Base-by-base conservation (phyloP, 2,113 vertebrate species). In the Urocynchramus pylzowi region DNA sequence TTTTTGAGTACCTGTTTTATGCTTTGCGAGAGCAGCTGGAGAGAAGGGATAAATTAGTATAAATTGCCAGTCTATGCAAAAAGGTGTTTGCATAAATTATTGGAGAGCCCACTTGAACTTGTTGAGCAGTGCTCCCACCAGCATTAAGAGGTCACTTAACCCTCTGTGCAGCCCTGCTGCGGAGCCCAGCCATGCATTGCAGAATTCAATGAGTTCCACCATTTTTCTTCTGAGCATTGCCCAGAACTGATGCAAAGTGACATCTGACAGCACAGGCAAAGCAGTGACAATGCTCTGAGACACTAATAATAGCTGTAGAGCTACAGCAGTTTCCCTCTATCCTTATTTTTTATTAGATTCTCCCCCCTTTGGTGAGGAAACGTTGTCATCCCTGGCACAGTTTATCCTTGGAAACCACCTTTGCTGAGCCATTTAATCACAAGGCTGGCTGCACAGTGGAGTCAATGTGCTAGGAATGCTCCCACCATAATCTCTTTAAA, bases 231-330 rank as follows among this genome's bases (percentile, higher is more conserved):
- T 17, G 89, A 76, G 84, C 74, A 2, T 71, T 77, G 87, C 91
- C 95, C 94, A 92, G 96, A 95, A 91, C 77, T 94, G 96, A 97
- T 97, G 91, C 93, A 83, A 95, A 96, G 93, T 93, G 95, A 97
- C 96, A 95, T 91, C 96, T 95, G 95, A 93, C 97, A 96, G 96
- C 71, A 47, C 78, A 95, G 84, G 87, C 87, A 77, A 89, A 91
- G 87, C 84, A 85, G 76, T 54, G 87, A 89, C 94, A 94, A 57
- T 53, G 84, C 92, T 94, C 57, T 41, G 73, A 94, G 92, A 90
- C 86, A 90, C 85, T 94, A 95, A 94, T 96, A 96, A 97, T 96
- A 97, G 92, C 93, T 92, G 76, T 75, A 56, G 73, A 97, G 90
- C 76, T 76, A 30, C n/a, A 95, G 65, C 88, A 50, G 57, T 96